These are phyloP conservation scores for Lithobates sylvaticus DNA, from an alignment of 2,797 vertebrate genomes.

Conservation along the genomic window DNA sequence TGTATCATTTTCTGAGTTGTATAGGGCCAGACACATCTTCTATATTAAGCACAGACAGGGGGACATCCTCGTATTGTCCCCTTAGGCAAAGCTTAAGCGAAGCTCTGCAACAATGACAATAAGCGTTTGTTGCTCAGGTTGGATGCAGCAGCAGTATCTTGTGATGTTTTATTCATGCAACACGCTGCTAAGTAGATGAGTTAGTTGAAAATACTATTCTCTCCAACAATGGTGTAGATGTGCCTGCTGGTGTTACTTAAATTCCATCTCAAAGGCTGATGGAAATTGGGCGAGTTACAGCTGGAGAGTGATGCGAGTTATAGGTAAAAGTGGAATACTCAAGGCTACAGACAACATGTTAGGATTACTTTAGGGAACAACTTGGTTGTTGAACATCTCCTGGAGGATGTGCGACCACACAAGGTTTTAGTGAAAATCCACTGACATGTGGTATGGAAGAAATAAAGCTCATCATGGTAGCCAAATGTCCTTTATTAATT, in stretches of 20 bases:
- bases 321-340: too few species aligned
- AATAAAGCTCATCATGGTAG: neutral
- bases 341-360: neutral
- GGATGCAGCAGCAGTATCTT: neutral
- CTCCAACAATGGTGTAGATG: conserved; percentile 20
- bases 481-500: conserved; percentile 39
- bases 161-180: conserved; percentile 55
- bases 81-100: too few species aligned
- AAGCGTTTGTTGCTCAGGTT: too few species aligned
- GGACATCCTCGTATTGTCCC: too few species aligned
- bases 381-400: neutral
- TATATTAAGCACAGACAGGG: too few species aligned
- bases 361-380: neutral
- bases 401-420: neutral
- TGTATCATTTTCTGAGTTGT: too few species aligned
- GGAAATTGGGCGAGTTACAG: neutral
- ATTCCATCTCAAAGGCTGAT: neutral
- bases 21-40: too few species aligned
- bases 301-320: neutral
- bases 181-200: conserved; percentile 33
- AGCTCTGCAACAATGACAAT: too few species aligned
- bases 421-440: neutral
- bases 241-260: neutral
- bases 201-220: conserved; percentile 21
- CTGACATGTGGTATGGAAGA: neutral